Base-by-base conservation (phyloP, 2,888 invertebrate genomes). In the Microctonus aethiopoides region DNA sequence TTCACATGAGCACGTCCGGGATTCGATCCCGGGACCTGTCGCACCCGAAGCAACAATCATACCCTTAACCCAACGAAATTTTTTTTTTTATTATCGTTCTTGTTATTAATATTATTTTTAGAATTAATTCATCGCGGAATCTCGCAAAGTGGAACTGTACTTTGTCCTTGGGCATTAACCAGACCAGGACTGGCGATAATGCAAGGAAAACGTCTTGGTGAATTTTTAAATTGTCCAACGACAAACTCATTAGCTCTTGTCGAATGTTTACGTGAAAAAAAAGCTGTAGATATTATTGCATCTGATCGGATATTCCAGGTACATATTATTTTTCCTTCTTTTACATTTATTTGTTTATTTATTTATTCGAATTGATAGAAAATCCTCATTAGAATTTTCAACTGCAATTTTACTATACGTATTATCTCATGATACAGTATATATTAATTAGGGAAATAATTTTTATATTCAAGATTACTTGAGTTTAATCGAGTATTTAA, bases 51-150 rank as follows among this genome's bases (percentile, higher is more conserved):
- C n/a, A n/a, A n/a, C n/a, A n/a, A n/a, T n/a, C n/a, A n/a, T n/a
- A n/a, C n/a, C n/a, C n/a, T n/a, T n/a, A n/a, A n/a, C n/a, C n/a
- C n/a, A n/a, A n/a, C n/a, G n/a, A n/a, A n/a, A n/a, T n/a, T n/a
- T n/a, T n/a, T n/a, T n/a, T n/a, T n/a, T n/a, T n/a, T n/a, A n/a
- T n/a, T n/a, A n/a, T n/a, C n/a, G n/a, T n/a, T n/a, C n/a, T n/a
- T n/a, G n/a, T n/a, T n/a, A n/a, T n/a, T n/a, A n/a, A n/a, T n/a
- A n/a, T n/a, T n/a, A n/a, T n/a, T n/a, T n/a, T n/a, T 80, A 93
- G 93, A 91, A 70, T 81, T 93, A 11, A 92, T 94, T 75, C 92
- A 92, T 75, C 90, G 91, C 70, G 93, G 89, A 1, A 94, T 94
- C 71, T 91, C 93, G 0, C 92, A 94, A 81, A 94, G 94, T 62